Base-by-base conservation (phyloP, 2,113 vertebrate genomes). In the Pyxicephalus adspersus region DNA sequence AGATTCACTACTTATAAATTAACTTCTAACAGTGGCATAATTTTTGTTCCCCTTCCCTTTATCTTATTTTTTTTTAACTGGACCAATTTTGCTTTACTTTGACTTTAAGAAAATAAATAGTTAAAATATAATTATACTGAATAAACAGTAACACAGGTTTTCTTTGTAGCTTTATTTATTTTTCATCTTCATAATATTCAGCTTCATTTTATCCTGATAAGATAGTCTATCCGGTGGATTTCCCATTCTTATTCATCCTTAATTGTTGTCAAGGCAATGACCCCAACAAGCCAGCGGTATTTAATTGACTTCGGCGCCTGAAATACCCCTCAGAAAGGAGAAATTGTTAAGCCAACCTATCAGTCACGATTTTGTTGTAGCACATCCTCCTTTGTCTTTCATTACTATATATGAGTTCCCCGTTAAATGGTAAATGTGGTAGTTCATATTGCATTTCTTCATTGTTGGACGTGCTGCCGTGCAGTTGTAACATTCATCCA, bases 251-350 rank as follows among this genome's bases (percentile, higher is more conserved):
- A n/a, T 88, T 84, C 84, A 79, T 87, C 86, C 87, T 84, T 94
- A 94, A 95, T 92, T 94, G 93, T 94, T 93, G 76, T 92, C 92
- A 93, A 93, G 92, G 92, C 89, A 77, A 95, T 94, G 91, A 94
- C 92, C 93, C 89, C 88, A 90, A 75, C 87, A 85, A 90, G 88
- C 89, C 75, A 77, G 76, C 85, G 90, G 90, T 91, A 89, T 93
- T 93, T 94, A 94, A 94, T 94, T 95, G 93, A 92, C 90, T 92
- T 85, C 68, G 28, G 90, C 89, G 89, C 87, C 81, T 85, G 89
- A 88, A 93, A 93, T 88, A 88, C 91, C 85, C 88, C 90, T 88
- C 90, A 89, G 70, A 86, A 58, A 58, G 86, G 28, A 87, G 85
- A 91, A 93, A 94, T 92, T 92, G 88, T 86, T 55, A 57, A 72